phyloP scores from a whole-genome alignment of 1,140 invertebrate species.

The Sweltsa coloradensis region DNA sequence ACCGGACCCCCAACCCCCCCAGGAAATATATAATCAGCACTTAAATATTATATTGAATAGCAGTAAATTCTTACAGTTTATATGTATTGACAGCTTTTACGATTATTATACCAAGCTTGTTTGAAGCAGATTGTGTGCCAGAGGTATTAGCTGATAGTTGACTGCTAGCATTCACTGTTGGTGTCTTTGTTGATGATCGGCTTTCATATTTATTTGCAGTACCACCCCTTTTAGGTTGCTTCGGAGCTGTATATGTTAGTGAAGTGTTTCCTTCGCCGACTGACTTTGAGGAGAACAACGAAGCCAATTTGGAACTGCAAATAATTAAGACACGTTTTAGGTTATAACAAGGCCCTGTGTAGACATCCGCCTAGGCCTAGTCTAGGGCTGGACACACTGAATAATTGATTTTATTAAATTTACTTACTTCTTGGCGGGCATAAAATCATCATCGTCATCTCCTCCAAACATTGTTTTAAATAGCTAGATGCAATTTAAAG shows the following conservation, averaged over 20 bases:
- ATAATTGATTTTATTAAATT: constrained; percentile 2
- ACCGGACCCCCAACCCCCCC: neutral
- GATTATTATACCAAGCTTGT: constrained; percentile 11
- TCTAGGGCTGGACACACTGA: neutral
- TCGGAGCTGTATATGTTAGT: constrained; percentile 17
- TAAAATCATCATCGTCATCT: constrained; percentile 17
- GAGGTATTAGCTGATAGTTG: no score
- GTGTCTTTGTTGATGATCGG: no score
- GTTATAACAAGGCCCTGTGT: neutral
- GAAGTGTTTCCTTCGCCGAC: constrained; percentile 9
- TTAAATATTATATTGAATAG: neutral
- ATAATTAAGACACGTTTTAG: neutral
- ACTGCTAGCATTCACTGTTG: no score
- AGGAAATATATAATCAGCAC: neutral
- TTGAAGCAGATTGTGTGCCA: neutral
- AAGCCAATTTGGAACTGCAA: constrained; percentile 16
- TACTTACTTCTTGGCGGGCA: constrained; percentile 10
- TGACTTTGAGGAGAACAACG: constrained; percentile 10
- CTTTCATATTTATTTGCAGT: neutral
- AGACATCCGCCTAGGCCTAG: no score
- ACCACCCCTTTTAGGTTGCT: constrained; percentile 12
- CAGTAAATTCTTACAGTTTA: constrained; percentile 15
- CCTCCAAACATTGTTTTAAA: constrained; percentile 6
- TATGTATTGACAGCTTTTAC: constrained; percentile 17
- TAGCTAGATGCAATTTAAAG: neutral